These are phyloP conservation scores for Aix galericulata DNA, from an alignment of 2,113 vertebrate species.

Conservation along the genomic window DNA sequence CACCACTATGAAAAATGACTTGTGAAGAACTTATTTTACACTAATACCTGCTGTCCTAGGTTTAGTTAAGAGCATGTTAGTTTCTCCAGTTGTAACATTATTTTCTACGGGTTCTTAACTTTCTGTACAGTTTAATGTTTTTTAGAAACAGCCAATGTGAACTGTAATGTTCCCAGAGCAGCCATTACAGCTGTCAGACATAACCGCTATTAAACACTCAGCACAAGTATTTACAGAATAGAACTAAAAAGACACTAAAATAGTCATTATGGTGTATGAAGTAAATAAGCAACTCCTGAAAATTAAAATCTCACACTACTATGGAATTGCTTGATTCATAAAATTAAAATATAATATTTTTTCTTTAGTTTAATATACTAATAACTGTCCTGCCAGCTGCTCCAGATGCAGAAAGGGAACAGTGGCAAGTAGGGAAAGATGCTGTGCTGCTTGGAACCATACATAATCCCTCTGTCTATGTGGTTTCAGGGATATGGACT, in stretches of 20 bases:
- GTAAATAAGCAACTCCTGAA: not conserved
- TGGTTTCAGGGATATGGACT: not conserved
- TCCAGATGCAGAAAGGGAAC: not conserved
- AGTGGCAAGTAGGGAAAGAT: not conserved
- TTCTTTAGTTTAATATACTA: not conserved
- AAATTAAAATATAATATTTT: not conserved
- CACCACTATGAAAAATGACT: not conserved
- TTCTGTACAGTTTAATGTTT: not conserved
- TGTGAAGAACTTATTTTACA: not conserved
- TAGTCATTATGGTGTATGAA: not conserved
- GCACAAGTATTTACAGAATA: not conserved
- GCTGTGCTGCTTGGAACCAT: not conserved
- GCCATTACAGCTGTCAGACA: not conserved
- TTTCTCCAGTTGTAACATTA: not conserved
- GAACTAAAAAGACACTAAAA: not conserved
- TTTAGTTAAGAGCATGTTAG: not conserved
- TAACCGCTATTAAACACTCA: not conserved
- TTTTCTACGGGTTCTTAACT: not conserved
- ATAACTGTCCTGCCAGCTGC: not conserved
- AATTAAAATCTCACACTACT: not conserved
- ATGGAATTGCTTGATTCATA: fast-evolving
- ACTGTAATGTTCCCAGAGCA: slow-evolving; percentile 5
- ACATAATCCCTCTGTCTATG: not conserved
- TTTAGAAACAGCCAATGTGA: not conserved
- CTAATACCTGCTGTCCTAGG: not conserved